phyloP scores from a whole-genome alignment of 2,888 invertebrate species.

The Eupithecia insigniata region DNA sequence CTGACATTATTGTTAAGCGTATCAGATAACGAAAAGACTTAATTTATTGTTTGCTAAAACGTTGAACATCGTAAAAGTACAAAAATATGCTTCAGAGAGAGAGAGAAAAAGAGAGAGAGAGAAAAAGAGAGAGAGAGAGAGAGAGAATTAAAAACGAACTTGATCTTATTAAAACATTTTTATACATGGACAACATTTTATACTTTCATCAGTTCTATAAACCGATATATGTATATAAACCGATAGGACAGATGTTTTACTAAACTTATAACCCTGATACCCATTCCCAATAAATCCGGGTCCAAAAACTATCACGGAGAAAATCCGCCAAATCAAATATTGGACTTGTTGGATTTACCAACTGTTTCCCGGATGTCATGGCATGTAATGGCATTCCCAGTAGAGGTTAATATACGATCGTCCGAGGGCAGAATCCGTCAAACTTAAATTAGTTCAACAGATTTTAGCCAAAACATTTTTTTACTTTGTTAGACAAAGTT shows the following conservation, averaged over 20 bases:
- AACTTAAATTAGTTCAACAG: background rate
- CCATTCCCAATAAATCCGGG: constrained; percentile 16
- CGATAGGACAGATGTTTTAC: background rate
- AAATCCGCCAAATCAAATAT: constrained; percentile 35
- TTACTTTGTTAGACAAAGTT: no score
- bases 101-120: no score
- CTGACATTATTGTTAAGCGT: background rate
- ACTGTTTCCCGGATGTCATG: constrained; percentile 24
- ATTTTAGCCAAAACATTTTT: background rate
- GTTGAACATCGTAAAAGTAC: no score
- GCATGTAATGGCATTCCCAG: constrained; percentile 1
- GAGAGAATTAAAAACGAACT: no score
- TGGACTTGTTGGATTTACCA: constrained; percentile 23
- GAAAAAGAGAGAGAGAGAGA: no score
- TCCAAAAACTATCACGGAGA: constrained; percentile 15
- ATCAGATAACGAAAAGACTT: no score
- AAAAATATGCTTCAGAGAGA: no score
- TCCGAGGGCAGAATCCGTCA: constrained; percentile 4
- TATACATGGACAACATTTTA: no score
- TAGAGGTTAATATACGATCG: constrained; percentile 25
- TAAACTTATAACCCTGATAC: background rate
- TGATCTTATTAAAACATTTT: no score
- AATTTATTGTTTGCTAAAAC: no score
- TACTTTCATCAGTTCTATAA: background rate
- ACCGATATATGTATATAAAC: background rate